phyloP scores from a whole-genome alignment of 2,888 invertebrate genomes.

The Tetranychus piercei region DNA sequence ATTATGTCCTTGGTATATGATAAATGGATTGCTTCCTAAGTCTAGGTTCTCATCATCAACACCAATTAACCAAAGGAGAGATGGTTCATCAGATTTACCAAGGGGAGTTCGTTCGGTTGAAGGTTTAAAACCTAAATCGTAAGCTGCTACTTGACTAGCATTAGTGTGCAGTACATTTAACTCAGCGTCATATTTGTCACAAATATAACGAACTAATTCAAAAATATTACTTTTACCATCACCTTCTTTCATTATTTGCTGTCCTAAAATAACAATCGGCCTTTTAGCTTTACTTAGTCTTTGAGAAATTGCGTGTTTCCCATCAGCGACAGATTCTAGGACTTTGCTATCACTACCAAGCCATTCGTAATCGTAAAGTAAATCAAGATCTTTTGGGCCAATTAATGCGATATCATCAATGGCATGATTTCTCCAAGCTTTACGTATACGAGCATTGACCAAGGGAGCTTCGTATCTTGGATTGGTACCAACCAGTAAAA shows the following conservation, averaged over 20 bases:
- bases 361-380: constrained; percentile 79
- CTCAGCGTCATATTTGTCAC: constrained; percentile 35
- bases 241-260: constrained; percentile 61
- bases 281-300: constrained; percentile 47
- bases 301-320: constrained; percentile 49
- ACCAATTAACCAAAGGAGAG: constrained; percentile 70
- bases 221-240: constrained; percentile 36
- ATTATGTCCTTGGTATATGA: constrained; percentile 87
- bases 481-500: constrained; percentile 86
- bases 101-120: constrained; percentile 36
- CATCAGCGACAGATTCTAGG: constrained; percentile 53
- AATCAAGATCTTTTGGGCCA: constrained; percentile 64
- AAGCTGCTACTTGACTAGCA: constrained; percentile 55
- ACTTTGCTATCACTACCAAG: constrained; percentile 59
- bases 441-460: constrained; percentile 82
- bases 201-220: constrained; percentile 15
- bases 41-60: constrained; percentile 67
- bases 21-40: constrained; percentile 57
- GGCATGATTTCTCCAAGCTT: constrained; percentile 85
- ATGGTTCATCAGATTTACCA: constrained; percentile 34
- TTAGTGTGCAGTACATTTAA: constrained; percentile 84
- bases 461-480: constrained; percentile 91
- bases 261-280: constrained; percentile 77
- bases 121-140: constrained; percentile 79
- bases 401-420: constrained; percentile 54